phyloP scores from a whole-genome alignment of 2,113 vertebrate genomes.

The Vidua macroura region DNA sequence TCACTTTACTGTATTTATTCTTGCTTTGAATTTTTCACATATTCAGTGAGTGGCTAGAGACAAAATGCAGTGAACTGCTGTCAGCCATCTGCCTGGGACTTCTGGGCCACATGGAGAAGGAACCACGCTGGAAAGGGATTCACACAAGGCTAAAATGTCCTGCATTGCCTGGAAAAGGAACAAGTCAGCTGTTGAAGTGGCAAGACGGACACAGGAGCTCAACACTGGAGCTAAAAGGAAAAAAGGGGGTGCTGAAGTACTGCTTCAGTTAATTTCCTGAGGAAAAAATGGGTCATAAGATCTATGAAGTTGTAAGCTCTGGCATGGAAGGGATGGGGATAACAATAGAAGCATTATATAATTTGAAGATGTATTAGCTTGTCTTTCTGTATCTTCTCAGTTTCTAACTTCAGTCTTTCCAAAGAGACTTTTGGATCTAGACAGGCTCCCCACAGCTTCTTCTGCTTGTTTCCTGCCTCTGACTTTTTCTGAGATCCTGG shows the following conservation, averaged over 20 bases:
- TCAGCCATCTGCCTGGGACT: neutral
- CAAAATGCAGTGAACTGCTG: neutral
- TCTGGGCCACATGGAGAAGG: neutral
- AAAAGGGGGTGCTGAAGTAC: neutral
- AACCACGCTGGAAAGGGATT: neutral
- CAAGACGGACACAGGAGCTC: neutral
- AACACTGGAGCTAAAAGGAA: neutral
- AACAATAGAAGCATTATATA: neutral
- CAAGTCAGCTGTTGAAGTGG: neutral
- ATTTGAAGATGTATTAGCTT: neutral
- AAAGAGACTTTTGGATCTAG: neutral
- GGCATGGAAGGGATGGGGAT: neutral
- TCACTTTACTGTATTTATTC: neutral
- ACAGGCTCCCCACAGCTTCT: neutral
- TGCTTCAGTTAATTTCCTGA: neutral
- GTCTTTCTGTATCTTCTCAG: neutral
- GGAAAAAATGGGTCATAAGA: neutral
- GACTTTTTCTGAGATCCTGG: conserved; percentile 24
- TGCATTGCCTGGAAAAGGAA: neutral
- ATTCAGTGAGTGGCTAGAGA: neutral
- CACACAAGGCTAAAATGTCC: neutral
- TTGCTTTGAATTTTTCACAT: neutral
- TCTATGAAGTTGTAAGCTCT: neutral
- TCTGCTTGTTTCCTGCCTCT: conserved; percentile 26
- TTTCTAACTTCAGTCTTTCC: neutral